Base-by-base conservation (phyloP, 2,797 vertebrate genomes). In the Dallia pectoralis region DNA sequence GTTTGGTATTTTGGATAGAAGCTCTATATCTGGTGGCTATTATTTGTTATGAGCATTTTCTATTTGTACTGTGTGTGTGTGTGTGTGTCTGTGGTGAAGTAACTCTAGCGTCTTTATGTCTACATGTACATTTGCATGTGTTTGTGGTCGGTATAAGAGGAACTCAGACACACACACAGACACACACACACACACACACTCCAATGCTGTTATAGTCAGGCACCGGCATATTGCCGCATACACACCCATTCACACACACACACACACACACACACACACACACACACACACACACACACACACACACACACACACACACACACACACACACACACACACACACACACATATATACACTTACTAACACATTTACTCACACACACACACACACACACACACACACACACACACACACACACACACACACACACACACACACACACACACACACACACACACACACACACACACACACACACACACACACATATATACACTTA, bases 81-180 rank as follows among this genome's bases (percentile, higher is more conserved):
- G 47, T 69, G 18, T 12, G 2, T 68, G 22, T 56, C 22, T 12
- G 53, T 12, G 9, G 53, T 4, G 25, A 22, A 59, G 64, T 69
- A 30, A 71, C 67, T 53, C 30, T 66, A 29, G 22, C 72, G 5
- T 69, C 68, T 71, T 11, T 74, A 12, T 73, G 48, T 78, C 47
- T 69, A 48, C 72, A 8, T 36, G 62, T 8, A 22, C 9, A 69
- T 82, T 81, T 78, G 61, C 64, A 61, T 74, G 33, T 71, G 40
- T 82, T 49, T 62, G 49, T 77, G 40, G 15, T 61, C 15, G 22
- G 77, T 79, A 74, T 74, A 68, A 82, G 77, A 64, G 76, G 51
- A 22, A 62, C 51, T 69, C 70, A 32, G 27, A 33, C 51, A 61
- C 59, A 62, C 59, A 62, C 59, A 12, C 40, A 44, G 1, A 44